A percentile compares a stretch with the other conserved stretches of the same genome.
Conservation (phyloP, 1,140 invertebrate species). For the Batillaria attramentaria region DNA sequence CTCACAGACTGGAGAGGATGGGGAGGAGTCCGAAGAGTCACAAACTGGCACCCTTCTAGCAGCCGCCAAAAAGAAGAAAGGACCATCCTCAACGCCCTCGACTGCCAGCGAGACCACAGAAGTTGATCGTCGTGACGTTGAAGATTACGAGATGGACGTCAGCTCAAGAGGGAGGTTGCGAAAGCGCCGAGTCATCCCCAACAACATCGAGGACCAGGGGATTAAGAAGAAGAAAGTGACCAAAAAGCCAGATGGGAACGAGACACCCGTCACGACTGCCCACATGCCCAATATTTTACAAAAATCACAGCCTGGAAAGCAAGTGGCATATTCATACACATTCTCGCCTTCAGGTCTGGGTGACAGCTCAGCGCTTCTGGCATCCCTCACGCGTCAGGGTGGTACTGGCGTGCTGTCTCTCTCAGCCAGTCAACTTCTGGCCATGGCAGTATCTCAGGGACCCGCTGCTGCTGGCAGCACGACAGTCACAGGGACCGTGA, state of each 20-base stretch:
- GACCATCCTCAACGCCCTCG: conserved; percentile 11
- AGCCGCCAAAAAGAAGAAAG: background rate
- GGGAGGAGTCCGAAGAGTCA: conserved; percentile 24
- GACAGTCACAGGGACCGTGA: too few relatives aligned
- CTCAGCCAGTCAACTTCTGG: background rate
- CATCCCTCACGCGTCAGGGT: too few relatives aligned
- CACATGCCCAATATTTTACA: conserved; percentile 23
- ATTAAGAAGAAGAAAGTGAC: conserved; percentile 50
- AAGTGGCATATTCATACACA: background rate
- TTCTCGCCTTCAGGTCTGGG: background rate
- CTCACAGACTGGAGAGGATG: background rate
- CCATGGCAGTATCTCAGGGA: background rate
- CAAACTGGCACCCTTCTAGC: background rate
- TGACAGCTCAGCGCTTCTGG: background rate
- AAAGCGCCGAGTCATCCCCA: conserved; percentile 65
- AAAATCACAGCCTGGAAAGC: background rate
- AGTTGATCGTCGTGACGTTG: conserved; percentile 35
- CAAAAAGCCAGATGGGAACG: conserved; percentile 35
- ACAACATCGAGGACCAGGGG: conserved; percentile 61
- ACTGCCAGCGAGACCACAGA: conserved; percentile 20
- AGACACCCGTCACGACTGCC: background rate
- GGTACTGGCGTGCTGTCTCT: background rate
- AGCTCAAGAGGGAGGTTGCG: conserved; percentile 64
- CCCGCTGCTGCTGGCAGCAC: background rate
- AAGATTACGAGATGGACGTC: conserved; percentile 54